Evolutionary conservation across 2,113 vertebrate genomes (phyloP).

Genomic region (Sigmodon hispidus): DNA sequence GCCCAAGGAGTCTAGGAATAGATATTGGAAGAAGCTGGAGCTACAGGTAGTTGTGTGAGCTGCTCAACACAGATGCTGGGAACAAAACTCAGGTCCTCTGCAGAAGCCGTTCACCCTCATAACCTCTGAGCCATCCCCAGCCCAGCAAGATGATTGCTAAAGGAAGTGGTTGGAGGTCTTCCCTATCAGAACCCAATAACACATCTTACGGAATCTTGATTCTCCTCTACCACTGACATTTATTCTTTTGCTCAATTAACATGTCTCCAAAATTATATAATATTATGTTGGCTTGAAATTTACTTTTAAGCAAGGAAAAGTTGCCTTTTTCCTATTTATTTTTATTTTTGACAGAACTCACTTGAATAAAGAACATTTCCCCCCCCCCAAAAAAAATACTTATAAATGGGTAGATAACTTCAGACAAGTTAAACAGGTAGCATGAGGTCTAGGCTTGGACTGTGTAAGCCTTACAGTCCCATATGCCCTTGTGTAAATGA

Average conservation of each 20-base stretch:
- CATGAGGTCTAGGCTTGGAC: neutral
- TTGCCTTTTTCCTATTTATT: neutral
- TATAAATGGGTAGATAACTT: neutral
- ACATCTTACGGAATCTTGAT: neutral
- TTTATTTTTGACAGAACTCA: slow-evolving; percentile 6
- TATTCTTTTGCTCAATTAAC: slow-evolving; percentile 33
- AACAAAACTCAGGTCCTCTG: too few relatives aligned
- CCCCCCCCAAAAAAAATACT: neutral
- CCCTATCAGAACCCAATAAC: neutral
- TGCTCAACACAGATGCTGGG: neutral
- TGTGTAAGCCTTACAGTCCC: neutral
- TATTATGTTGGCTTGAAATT: neutral
- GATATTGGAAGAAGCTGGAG: neutral
- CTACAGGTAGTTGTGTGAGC: neutral
- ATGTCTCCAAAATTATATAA: neutral
- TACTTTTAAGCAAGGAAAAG: neutral
- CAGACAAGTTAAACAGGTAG: neutral
- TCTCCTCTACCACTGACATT: neutral
- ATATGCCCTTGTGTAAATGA: slow-evolving; percentile 44
- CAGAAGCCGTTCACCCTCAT: neutral
- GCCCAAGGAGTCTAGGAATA: too few relatives aligned
- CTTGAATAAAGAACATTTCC: neutral
- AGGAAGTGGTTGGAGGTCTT: neutral
- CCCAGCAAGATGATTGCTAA: neutral
- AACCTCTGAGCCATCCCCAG: neutral